These are phyloP conservation scores for Neopelma chrysocephalum DNA, from an alignment of 2,797 vertebrate genomes.

Conservation along the genomic window DNA sequence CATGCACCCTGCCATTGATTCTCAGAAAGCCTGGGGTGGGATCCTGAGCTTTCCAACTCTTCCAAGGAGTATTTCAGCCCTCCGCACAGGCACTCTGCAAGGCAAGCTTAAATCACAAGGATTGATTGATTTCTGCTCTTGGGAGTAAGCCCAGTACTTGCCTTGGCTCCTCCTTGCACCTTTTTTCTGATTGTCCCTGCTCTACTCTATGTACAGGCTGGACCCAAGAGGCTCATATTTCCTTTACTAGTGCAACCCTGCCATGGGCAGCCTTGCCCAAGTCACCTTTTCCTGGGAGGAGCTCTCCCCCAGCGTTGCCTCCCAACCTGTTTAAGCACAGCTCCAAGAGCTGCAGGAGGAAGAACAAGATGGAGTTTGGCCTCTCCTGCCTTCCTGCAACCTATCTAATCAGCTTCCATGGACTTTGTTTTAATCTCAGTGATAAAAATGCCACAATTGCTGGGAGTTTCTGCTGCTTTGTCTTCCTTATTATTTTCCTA, in stretches of 20 bases:
- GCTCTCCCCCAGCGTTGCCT: background rate
- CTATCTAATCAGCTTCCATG: conserved; percentile 26
- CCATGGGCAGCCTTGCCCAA: background rate
- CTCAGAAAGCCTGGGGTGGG: background rate
- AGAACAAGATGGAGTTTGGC: background rate
- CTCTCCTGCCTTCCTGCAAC: background rate
- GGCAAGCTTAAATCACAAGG: background rate
- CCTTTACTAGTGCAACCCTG: background rate
- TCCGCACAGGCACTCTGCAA: background rate
- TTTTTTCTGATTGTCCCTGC: background rate
- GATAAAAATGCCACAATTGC: background rate
- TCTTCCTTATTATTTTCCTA: background rate
- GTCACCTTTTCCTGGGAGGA: background rate
- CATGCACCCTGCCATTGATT: background rate
- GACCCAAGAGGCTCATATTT: background rate
- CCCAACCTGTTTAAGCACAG: background rate
- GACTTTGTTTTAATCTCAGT: conserved; percentile 5
- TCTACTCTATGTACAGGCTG: background rate
- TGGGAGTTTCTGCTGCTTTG: background rate
- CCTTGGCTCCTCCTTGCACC: background rate
- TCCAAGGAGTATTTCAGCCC: background rate
- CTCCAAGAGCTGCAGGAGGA: background rate
- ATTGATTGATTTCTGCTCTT: background rate
- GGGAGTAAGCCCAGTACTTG: background rate
- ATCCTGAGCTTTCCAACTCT: background rate